Conservation (phyloP, 2,113 vertebrate species). For the Zapornia atra region DNA sequence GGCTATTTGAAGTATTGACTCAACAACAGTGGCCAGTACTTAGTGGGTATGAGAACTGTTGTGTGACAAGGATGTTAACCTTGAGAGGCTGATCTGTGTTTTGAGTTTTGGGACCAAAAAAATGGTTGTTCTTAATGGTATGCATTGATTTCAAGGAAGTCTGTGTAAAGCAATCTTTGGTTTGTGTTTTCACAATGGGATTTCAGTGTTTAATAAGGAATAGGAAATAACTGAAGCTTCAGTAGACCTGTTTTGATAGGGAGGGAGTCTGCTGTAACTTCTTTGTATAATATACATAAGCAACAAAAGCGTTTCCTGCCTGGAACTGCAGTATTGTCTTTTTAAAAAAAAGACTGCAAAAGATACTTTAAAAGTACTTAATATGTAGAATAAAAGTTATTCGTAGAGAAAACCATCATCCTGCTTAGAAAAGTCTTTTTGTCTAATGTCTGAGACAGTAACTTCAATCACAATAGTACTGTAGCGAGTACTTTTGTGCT, state of each 20-base stretch:
- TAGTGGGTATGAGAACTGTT: background rate
- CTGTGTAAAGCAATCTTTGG: background rate
- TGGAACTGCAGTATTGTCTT: background rate
- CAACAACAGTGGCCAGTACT: background rate
- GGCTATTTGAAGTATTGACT: constrained; percentile 18
- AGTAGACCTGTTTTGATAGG: background rate
- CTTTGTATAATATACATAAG: background rate
- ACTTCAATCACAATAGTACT: background rate
- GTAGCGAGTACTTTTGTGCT: background rate
- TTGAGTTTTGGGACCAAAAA: constrained; percentile 34
- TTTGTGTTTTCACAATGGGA: constrained; percentile 48
- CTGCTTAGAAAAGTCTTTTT: background rate
- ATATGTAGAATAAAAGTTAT: background rate
- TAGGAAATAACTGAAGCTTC: constrained; percentile 58
- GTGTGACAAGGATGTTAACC: constrained; percentile 5
- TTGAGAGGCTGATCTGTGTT: constrained; percentile 31
- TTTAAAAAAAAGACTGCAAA: background rate
- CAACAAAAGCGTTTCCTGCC: constrained; percentile 42
- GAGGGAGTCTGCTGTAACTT: background rate
- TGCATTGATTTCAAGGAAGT: constrained; percentile 58
- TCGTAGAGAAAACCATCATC: background rate
- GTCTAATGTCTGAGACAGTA: background rate
- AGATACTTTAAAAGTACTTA: background rate
- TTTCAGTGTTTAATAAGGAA: constrained; percentile 45
- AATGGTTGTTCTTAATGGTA: constrained; percentile 1